Conservation (phyloP, 2,113 vertebrate species). For the Cynoglossus semilaevis region DNA sequence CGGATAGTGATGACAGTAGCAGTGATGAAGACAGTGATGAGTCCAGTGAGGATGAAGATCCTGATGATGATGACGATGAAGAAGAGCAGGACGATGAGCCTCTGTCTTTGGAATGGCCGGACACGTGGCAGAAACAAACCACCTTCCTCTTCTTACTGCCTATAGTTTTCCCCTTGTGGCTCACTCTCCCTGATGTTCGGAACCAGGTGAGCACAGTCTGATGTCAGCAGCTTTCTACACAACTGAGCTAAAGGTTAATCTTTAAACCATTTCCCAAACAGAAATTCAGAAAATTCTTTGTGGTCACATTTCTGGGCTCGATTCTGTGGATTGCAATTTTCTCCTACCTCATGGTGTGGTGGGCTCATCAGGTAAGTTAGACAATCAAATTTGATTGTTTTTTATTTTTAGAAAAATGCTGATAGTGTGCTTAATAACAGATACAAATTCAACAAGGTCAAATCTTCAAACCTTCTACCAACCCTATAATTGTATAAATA, state of each 20-base stretch:
- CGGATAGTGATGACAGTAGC: constrained; percentile 44
- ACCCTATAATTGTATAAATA: no score
- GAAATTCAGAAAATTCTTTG: constrained; percentile 87
- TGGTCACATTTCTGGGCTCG: constrained; percentile 87
- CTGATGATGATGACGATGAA: constrained; percentile 53
- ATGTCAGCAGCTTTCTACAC: neutral
- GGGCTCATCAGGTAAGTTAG: constrained; percentile 94
- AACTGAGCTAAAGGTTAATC: neutral
- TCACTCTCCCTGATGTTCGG: constrained; percentile 90
- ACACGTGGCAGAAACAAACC: constrained; percentile 83
- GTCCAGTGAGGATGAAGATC: constrained; percentile 39
- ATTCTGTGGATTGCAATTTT: constrained; percentile 92
- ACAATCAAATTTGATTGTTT: no score
- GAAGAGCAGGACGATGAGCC: constrained; percentile 83
- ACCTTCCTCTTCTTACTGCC: constrained; percentile 91
- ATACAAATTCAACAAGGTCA: no score
- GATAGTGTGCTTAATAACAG: no score
- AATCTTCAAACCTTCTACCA: no score
- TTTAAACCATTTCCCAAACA: constrained; percentile 51
- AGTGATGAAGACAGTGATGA: constrained; percentile 61
- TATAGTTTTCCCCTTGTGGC: constrained; percentile 93
- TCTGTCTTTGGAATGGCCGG: constrained; percentile 90
- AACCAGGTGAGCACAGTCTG: constrained; percentile 76
- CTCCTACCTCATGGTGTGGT: constrained; percentile 99
- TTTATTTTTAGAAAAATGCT: no score